Conservation (phyloP, 1,140 invertebrate genomes). For the Cepaea nemoralis region DNA sequence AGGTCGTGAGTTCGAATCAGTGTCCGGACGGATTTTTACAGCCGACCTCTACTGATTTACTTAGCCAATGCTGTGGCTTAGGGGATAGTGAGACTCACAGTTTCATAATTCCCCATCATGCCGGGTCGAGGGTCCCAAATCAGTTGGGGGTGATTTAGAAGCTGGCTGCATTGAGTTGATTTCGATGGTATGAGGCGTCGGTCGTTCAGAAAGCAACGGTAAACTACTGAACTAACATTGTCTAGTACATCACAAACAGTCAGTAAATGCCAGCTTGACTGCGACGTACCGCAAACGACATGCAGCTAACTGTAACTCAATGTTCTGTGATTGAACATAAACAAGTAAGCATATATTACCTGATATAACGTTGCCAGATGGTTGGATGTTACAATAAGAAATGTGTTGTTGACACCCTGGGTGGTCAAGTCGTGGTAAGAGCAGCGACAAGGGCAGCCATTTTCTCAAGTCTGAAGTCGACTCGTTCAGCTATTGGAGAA, state of each 20-base stretch:
- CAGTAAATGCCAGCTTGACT: background rate
- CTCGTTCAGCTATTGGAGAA: constrained; percentile 56
- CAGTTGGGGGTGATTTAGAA: too few species aligned
- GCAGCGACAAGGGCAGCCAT: constrained; percentile 90
- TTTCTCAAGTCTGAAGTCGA: constrained; percentile 84
- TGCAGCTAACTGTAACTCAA: background rate
- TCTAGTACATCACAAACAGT: background rate
- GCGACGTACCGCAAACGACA: background rate
- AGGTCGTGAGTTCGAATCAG: too few species aligned
- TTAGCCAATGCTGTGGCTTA: too few species aligned
- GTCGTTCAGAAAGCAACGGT: background rate
- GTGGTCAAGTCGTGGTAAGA: constrained; percentile 93
- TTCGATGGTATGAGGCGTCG: too few species aligned
- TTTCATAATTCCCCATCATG: too few species aligned
- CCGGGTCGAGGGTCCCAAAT: too few species aligned
- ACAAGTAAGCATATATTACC: constrained; percentile 73
- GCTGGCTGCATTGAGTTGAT: too few species aligned
- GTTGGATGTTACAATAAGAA: constrained; percentile 89
- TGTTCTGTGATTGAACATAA: background rate
- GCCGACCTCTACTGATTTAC: too few species aligned
- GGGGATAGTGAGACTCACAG: too few species aligned
- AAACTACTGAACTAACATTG: background rate
- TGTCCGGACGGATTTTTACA: too few species aligned
- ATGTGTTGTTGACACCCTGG: constrained; percentile 93
- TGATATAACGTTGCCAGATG: constrained; percentile 88